Evolutionary conservation across 2,888 invertebrate genomes (phyloP).

Genomic region (Mycalesis mineus): DNA sequence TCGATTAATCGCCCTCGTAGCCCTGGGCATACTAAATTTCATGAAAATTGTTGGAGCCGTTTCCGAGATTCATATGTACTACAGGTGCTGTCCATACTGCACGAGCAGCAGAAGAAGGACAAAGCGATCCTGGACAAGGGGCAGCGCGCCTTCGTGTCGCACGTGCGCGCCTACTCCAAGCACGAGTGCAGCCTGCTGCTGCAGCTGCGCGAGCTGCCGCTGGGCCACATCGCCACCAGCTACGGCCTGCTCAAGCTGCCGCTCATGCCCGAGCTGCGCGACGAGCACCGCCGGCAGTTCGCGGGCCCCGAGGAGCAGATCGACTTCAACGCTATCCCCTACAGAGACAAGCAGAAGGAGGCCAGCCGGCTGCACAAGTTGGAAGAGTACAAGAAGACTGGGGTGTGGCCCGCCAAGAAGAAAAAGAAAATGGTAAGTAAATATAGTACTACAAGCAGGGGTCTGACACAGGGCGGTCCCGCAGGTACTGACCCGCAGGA

Average conservation of each 20-base stretch:
- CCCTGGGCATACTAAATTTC: too few species aligned
- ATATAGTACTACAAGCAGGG: too few species aligned
- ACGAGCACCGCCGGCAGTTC: constrained; percentile 71
- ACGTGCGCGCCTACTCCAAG: constrained; percentile 94
- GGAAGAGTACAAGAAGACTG: constrained; percentile 83
- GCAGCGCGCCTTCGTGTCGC: constrained; percentile 95
- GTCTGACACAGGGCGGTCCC: too few species aligned
- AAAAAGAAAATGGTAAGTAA: constrained; percentile 75
- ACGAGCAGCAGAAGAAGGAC: constrained; percentile 83
- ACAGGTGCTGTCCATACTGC: constrained; percentile 77
- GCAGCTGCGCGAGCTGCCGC: constrained; percentile 90
- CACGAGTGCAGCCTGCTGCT: constrained; percentile 96
- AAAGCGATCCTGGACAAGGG: constrained; percentile 91
- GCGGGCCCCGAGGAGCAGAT: constrained; percentile 73
- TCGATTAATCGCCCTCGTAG: too few species aligned
- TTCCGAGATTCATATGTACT: too few species aligned
- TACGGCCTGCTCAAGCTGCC: constrained; percentile 95
- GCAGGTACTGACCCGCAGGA: too few species aligned
- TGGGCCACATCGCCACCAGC: constrained; percentile 86
- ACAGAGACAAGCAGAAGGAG: constrained; percentile 89
- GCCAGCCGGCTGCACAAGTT: constrained; percentile 84
- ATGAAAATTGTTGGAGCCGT: too few species aligned
- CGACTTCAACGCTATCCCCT: constrained; percentile 86
- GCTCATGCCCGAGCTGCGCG: constrained; percentile 95
- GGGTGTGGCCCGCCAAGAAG: constrained; percentile 83